Evolutionary conservation across 2,888 invertebrate species (phyloP), one percentile per base, ranked within the genome.

Genomic region (Vesta saturnalis): DNA sequence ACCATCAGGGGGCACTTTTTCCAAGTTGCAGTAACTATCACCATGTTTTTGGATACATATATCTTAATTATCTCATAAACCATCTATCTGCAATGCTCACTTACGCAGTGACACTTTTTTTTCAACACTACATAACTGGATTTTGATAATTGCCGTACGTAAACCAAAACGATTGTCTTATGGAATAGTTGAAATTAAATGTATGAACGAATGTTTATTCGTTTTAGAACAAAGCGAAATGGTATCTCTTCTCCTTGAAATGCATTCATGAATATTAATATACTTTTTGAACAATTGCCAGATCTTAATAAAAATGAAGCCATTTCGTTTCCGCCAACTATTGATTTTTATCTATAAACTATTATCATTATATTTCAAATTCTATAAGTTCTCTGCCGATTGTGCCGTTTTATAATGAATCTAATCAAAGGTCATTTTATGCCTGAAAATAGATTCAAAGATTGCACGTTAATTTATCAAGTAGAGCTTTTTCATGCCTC

Each of bases 341-440:
- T 19, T 49, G 52, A 57, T 57, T 52, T 60, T 47, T 16, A 55
- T 55, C 39, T 55, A 59, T 58, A 56, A 63, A 56, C 43, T 60
- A 46, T 65, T 65, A 55, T 60, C 54, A 30, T 60, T 54, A 19
- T 30, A 43, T 57, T 56, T 5, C 19, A 12, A 18, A 19, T 52
- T 18, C 12, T 55, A 39, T 35, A 2, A 49, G 61, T 65, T 54
- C 23, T 43, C 49, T 65, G 47, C 56, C 16, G 67, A 62, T 23
- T 61, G 35, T 66, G 65, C 62, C 62, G 46, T 63, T 67, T 63
- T 60, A 64, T 72, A 72, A 72, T 70, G 70, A 68, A 63, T 67
- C 70, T 64, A 72, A 72, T 72, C 67, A 72, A 64, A 65, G 62
- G 60, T 59, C 70, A 69, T 70, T 70, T 67, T 55, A 52, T 64